Evolutionary conservation across 1,140 invertebrate genomes (phyloP).

Genomic region (Drosophila sucinea): DNA sequence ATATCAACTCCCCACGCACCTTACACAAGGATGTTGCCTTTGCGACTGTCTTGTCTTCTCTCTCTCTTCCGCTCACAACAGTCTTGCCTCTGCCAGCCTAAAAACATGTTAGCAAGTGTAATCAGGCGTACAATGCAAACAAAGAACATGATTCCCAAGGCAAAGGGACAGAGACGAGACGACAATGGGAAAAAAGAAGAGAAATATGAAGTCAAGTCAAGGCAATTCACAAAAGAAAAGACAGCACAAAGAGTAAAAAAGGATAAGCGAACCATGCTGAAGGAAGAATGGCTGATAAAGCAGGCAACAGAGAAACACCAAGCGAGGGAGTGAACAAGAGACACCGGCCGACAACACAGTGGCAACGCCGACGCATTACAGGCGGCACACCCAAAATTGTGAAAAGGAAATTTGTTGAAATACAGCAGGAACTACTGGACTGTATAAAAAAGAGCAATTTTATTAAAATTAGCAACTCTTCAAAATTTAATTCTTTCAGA

Average conservation of each 20-base stretch:
- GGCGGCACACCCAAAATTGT: conserved; percentile 77
- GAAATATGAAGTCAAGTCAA: conserved; percentile 66
- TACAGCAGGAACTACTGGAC: conserved; percentile 16
- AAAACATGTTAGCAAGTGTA: conserved; percentile 75
- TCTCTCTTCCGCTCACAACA: neutral
- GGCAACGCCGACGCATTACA: conserved; percentile 76
- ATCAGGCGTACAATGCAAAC: conserved; percentile 69
- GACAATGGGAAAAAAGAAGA: conserved; percentile 64
- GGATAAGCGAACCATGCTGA: conserved; percentile 66
- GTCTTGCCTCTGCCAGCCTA: conserved; percentile 23
- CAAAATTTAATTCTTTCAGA: neutral
- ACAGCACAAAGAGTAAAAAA: conserved; percentile 70
- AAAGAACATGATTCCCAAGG: conserved; percentile 51
- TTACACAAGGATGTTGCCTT: conserved; percentile 49
- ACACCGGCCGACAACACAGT: conserved; percentile 64
- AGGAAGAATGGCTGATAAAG: conserved; percentile 56
- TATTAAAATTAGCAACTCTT: neutral
- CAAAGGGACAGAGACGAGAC: conserved; percentile 42
- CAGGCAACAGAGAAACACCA: conserved; percentile 37
- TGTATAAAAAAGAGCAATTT: neutral
- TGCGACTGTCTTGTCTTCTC: neutral
- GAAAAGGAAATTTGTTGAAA: conserved; percentile 55
- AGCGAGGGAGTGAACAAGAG: conserved; percentile 30
- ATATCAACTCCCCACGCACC: conserved; percentile 29
- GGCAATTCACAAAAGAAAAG: conserved; percentile 45